Base-by-base conservation (phyloP, 2,888 invertebrate genomes). In the Idaea dimidiata region DNA sequence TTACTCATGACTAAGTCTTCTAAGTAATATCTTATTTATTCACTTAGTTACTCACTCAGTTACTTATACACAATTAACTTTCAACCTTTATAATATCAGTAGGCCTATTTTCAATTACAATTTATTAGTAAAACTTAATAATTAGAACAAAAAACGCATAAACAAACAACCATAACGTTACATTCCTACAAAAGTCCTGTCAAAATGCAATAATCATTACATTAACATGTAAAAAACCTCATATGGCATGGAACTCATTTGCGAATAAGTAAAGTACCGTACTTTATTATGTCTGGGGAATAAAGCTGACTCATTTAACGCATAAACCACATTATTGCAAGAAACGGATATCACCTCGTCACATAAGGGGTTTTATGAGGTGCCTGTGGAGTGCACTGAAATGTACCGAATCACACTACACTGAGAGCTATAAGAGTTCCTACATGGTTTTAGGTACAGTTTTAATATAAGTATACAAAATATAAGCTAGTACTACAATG, bases 321-420 rank as follows among this genome's bases (percentile, higher is more conserved):
- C 43, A 43, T 43, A 43, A 43, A 43, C 43, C 43, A 43, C 43
- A 43, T 43, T 43, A 43, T 43, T 43, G 43, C 43, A 43, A 43
- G 43, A 6, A 43, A 8, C 14, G 43, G 43, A 43, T 43, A 43
- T 43, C 43, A 43, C 43, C 43, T 43, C 43, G 43, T 43, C 43
- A 8, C 43, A 10, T 43, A 43, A 43, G 10, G 43, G 43, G 33
- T 33, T 43, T 43, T 43, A 43, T 43, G 43, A 43, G 43, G 43
- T 43, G 43, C 8, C 2, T 43, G 43, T 43, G 43, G 43, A 43
- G 43, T 43, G 43, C 43, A 43, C 43, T 43, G 14, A 43, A 43
- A 43, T 43, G 43, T 43, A 43, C 43, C 43, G 14, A 43, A 43
- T 43, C 43, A 43, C 43, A 43, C 43, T 43, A 43, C 14, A 43